Evolutionary conservation across 2,797 vertebrate species (phyloP), one percentile per base, ranked within the genome.

Genomic region (Setipinna tenuifilis): DNA sequence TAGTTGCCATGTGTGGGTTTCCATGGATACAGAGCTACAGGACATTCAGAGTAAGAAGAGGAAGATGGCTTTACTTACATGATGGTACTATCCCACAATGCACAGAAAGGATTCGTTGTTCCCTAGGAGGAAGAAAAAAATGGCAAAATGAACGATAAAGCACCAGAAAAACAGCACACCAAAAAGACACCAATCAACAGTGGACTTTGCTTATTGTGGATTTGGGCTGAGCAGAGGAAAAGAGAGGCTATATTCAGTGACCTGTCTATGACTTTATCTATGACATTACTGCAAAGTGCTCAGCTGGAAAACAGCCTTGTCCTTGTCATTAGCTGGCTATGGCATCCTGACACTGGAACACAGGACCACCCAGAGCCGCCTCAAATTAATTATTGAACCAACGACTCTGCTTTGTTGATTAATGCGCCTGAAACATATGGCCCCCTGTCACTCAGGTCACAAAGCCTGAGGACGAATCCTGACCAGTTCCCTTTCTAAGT

Each of bases 101-200:
- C 98, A 91, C 98, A 99, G 93, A 97, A 98, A 23, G 98, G 98
- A 91, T 98, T 98, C 95, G 97, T 91, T 62, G 98, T 98, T 87
- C 98, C 98, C 98, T 99, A 93, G 88, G 96, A 94, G 89, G 94
- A 91, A 94, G 93, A 94, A 87, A 44, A 87, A 89, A 87, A 90
- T 85, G 81, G 19, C 16, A 44, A 78, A 35, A 78, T 78, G 11
- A 78, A 21, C 44, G 71, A 0, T 35, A 41, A 78, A 19, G 4
- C 31, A 44, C 17, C 35, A 9, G 17, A 78, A 78, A 44, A 78
- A 44, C 19, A 31, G 71, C 17, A 78, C 35, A 78, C 7, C 9
- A 21, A 21, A 10, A 75, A 75, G 31, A 44, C 0, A 78, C 16
- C 35, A 75, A 41, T 16, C 28, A 14, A 41, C 14, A 17, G 14